phyloP scores from a whole-genome alignment of 2,797 vertebrate genomes.

The Glyptemys insculpta region DNA sequence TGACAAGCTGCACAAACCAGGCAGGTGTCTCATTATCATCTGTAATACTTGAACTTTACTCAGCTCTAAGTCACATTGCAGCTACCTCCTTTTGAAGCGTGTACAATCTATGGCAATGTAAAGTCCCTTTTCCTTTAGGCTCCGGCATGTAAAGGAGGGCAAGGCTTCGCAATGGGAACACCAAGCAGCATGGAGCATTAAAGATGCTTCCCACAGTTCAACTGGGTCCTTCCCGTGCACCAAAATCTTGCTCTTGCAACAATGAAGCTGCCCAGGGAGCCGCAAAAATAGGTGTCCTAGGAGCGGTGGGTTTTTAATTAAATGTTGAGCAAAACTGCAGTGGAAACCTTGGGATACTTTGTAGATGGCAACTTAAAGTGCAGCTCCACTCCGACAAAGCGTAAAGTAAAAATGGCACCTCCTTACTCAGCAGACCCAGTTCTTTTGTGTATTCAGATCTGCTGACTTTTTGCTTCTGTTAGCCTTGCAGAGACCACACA shows the following conservation, averaged over 20 bases:
- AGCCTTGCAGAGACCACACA: slow-evolving; percentile 35
- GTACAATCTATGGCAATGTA: background rate
- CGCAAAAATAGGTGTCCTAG: slow-evolving; percentile 81
- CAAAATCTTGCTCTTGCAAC: slow-evolving; percentile 48
- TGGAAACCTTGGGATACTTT: slow-evolving; percentile 76
- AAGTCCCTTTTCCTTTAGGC: background rate
- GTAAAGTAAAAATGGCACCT: slow-evolving; percentile 58
- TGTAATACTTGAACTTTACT: background rate
- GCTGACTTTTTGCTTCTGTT: slow-evolving; percentile 48
- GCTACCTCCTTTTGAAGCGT: slow-evolving; percentile 11
- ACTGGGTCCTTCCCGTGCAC: slow-evolving; percentile 54
- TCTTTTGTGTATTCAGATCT: slow-evolving; percentile 41
- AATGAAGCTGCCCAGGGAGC: slow-evolving; percentile 74
- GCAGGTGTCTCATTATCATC: background rate
- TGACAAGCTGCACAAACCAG: background rate
- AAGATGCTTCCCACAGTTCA: slow-evolving; percentile 6
- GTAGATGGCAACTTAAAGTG: slow-evolving; percentile 51
- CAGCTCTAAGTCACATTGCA: background rate
- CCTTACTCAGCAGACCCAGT: slow-evolving; percentile 64
- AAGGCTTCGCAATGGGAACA: slow-evolving; percentile 31
- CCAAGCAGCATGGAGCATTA: background rate
- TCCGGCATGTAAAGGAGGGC: slow-evolving; percentile 20
- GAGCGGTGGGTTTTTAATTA: slow-evolving; percentile 82
- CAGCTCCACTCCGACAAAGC: slow-evolving; percentile 43
- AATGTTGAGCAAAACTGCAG: slow-evolving; percentile 78